phyloP scores from a whole-genome alignment of 2,888 invertebrate genomes.

The Leptopilina syphax region DNA sequence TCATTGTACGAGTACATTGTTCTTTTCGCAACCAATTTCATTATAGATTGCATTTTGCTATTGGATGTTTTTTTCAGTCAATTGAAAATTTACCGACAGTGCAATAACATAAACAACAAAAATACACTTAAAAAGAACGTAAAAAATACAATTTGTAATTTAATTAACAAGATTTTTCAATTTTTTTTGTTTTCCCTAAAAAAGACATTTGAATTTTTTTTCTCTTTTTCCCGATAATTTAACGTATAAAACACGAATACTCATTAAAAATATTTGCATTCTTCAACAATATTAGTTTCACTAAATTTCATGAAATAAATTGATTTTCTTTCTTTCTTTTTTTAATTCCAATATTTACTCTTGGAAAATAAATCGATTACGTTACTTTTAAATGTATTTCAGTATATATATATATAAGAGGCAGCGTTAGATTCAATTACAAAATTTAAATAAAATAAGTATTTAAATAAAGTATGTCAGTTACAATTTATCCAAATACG shows the following conservation, averaged over 20 bases:
- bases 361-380: slow-evolving; percentile 67
- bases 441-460: slow-evolving; percentile 76
- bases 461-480: slow-evolving; percentile 73
- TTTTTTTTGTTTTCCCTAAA: slow-evolving; percentile 5
- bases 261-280: slow-evolving; percentile 70
- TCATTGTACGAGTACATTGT: slow-evolving; percentile 64
- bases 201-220: slow-evolving; percentile 56
- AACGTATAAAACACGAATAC: slow-evolving; percentile 60
- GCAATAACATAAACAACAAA: slow-evolving; percentile 50
- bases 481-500: slow-evolving; percentile 99
- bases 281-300: slow-evolving; percentile 64
- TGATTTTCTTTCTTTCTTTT: slow-evolving; percentile 58
- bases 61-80: slow-evolving; percentile 40
- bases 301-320: slow-evolving; percentile 58
- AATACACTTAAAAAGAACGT: slow-evolving; percentile 56
- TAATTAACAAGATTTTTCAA: slow-evolving; percentile 35
- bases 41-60: slow-evolving; percentile 16
- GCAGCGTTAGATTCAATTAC: slow-evolving; percentile 72
- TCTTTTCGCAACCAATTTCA: slow-evolving; percentile 53
- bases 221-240: background rate
- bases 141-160: slow-evolving; percentile 45
- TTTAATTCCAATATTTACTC: slow-evolving; percentile 62
- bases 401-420: slow-evolving; percentile 50
- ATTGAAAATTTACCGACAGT: slow-evolving; percentile 55
- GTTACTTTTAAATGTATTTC: slow-evolving; percentile 64